A percentile compares a stretch with the other conserved stretches of the same genome.
These are phyloP conservation scores for Papilio aristodemus DNA, from an alignment of 1,140 invertebrate genomes.

Conservation along the genomic window DNA sequence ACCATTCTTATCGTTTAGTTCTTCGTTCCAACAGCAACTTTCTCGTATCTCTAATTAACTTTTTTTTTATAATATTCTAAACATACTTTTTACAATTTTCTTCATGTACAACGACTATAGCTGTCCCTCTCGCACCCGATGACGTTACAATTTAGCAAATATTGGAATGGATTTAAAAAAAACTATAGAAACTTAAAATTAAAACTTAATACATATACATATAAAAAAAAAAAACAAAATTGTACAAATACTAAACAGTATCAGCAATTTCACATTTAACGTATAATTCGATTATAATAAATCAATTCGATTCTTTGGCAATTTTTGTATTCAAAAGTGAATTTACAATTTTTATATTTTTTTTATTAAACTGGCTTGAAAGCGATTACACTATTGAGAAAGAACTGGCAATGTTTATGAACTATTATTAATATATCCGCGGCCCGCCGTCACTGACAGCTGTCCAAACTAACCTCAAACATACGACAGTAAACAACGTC, in stretches of 20 bases:
- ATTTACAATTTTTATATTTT: conserved; percentile 76
- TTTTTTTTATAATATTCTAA: conserved; percentile 74
- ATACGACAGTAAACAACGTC: conserved; percentile 5
- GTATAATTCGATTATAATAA: conserved; percentile 46
- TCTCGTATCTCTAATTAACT: conserved; percentile 69
- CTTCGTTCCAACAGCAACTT: conserved; percentile 71
- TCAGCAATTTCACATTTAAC: conserved; percentile 49
- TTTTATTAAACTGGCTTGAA: conserved; percentile 60
- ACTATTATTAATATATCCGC: conserved; percentile 60
- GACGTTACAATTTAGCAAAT: conserved; percentile 64
- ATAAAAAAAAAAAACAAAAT: conserved; percentile 41
- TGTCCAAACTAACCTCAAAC: conserved; percentile 35
- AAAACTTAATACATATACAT: conserved; percentile 41
- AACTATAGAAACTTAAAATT: conserved; percentile 46
- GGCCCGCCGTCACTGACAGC: conserved; percentile 36
- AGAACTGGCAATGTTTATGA: conserved; percentile 67
- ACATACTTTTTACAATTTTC: conserved; percentile 73
- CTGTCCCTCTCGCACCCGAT: conserved; percentile 64
- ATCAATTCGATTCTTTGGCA: conserved; percentile 77
- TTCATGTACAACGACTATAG: conserved; percentile 69
- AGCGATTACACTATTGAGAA: conserved; percentile 71
- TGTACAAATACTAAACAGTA: conserved; percentile 42
- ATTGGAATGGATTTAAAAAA: conserved; percentile 70
- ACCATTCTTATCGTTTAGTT: conserved; percentile 59
- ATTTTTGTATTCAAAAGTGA: conserved; percentile 78